A percentile compares a stretch with the other conserved stretches of the same genome.
Evolutionary conservation across 35 echinoderm and acorn worm species (phyloP).

Genomic region (Apostichopus californicus): DNA sequence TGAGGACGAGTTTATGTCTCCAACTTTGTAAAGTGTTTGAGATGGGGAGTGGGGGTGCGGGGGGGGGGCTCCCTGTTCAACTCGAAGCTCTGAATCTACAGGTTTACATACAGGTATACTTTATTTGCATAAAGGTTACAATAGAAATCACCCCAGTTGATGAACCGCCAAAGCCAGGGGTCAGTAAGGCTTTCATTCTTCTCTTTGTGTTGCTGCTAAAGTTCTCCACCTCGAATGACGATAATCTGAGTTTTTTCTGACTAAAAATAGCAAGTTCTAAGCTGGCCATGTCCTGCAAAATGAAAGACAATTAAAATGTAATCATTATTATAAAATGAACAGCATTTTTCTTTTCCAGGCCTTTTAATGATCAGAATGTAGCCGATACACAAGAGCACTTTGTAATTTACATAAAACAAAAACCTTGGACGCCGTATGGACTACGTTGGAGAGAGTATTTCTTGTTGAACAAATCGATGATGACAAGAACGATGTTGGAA

Average conservation of each 20-base stretch:
- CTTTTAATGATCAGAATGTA: conserved; percentile 15
- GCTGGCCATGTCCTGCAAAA: no score
- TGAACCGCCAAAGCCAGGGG: neutral
- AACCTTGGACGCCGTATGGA: conserved; percentile 12
- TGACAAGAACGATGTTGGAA: neutral
- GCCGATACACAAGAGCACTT: neutral
- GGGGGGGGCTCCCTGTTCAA: no score
- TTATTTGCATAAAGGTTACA: no score
- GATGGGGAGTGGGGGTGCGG: no score
- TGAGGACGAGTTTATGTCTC: no score
- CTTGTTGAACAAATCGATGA: conserved; percentile 6
- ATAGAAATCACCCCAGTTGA: neutral
- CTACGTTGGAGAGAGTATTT: neutral
- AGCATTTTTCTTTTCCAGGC: neutral
- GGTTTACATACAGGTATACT: no score
- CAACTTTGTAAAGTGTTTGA: no score
- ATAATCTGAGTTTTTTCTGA: neutral
- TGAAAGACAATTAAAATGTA: neutral
- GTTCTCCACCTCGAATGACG: neutral
- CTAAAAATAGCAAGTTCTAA: no score
- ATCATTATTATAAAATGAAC: neutral
- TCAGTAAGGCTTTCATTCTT: neutral
- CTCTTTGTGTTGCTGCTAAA: neutral
- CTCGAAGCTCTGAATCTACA: no score
- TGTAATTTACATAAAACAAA: conserved; percentile 16